A percentile compares a stretch with the other conserved stretches of the same genome.
Evolutionary conservation across 2,888 invertebrate species (phyloP).

Genomic region (Dynastes grantii): DNA sequence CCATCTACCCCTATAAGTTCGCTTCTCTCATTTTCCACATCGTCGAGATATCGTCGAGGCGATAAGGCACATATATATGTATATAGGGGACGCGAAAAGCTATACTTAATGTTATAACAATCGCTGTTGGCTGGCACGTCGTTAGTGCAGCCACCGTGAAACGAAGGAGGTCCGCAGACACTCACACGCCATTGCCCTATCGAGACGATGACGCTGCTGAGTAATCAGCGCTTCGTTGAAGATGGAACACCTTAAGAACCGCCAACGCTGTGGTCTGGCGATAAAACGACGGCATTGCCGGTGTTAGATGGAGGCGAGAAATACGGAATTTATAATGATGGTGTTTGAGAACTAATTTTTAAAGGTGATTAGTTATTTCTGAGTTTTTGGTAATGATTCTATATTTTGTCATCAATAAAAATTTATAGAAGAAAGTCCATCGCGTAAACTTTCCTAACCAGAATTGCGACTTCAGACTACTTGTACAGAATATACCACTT

Average conservation of each 20-base stretch:
- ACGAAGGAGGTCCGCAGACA: conserved; percentile 48
- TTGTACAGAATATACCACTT: no score
- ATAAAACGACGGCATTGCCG: background rate
- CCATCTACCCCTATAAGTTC: background rate
- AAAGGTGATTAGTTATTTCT: no score
- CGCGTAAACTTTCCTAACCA: no score
- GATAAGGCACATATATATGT: conserved; percentile 15
- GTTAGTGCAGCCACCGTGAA: conserved; percentile 57
- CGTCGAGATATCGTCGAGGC: conserved; percentile 6
- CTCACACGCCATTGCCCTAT: background rate
- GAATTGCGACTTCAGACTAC: no score
- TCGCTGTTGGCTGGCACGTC: conserved; percentile 54
- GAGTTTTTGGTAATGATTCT: no score
- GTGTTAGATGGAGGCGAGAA: background rate
- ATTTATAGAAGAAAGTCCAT: no score
- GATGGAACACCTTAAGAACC: background rate
- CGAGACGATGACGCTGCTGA: background rate
- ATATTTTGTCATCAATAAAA: no score
- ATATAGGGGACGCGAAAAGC: background rate
- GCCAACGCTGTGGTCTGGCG: background rate
- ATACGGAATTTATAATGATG: background rate
- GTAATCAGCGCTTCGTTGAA: conserved; percentile 19
- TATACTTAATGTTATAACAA: conserved; percentile 53
- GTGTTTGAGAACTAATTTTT: no score
- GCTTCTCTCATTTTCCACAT: background rate